Evolutionary conservation across 2,797 vertebrate species (phyloP).

Genomic region (Malacoctenus gilli): DNA sequence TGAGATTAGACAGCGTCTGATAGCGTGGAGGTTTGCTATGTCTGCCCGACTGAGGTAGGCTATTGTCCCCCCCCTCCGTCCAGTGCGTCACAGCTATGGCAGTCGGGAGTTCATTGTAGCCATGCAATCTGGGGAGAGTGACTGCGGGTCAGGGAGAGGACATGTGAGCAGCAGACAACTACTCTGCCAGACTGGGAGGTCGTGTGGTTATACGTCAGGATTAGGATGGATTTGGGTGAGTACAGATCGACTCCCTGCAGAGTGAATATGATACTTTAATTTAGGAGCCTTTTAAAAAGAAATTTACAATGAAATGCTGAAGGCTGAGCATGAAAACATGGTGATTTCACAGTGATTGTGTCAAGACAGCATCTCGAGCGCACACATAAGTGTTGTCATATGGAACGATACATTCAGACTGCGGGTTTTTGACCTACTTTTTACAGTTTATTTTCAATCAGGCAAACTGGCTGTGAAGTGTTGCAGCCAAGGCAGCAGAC

Average conservation of each 20-base stretch:
- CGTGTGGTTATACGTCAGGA: conserved; percentile 9
- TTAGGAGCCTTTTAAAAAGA: too few species aligned
- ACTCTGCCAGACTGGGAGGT: conserved; percentile 35
- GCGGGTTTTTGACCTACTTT: conserved; percentile 2
- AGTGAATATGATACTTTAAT: too few species aligned
- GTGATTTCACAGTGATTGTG: too few species aligned
- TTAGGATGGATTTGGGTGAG: conserved; percentile 15
- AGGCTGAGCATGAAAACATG: too few species aligned
- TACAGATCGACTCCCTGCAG: background rate
- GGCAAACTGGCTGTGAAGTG: conserved; percentile 22
- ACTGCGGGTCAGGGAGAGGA: conserved; percentile 69
- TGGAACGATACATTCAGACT: too few species aligned
- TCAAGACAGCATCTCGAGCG: too few species aligned
- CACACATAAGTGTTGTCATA: background rate
- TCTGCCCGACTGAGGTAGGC: conserved; percentile 78
- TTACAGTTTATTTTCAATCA: conserved; percentile 24
- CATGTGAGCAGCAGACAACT: conserved; percentile 59
- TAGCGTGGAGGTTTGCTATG: conserved; percentile 78
- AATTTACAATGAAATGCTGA: too few species aligned
- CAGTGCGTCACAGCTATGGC: conserved; percentile 69
- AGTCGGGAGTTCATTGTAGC: conserved; percentile 69
- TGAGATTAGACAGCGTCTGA: conserved; percentile 78
- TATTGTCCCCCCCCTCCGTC: conserved; percentile 74
- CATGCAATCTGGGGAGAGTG: conserved; percentile 68
- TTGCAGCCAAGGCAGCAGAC: too few species aligned